A percentile compares a stretch with the other conserved stretches of the same genome.
phyloP scores from a whole-genome alignment of 2,888 invertebrate species.

The Nymphalis c-album region DNA sequence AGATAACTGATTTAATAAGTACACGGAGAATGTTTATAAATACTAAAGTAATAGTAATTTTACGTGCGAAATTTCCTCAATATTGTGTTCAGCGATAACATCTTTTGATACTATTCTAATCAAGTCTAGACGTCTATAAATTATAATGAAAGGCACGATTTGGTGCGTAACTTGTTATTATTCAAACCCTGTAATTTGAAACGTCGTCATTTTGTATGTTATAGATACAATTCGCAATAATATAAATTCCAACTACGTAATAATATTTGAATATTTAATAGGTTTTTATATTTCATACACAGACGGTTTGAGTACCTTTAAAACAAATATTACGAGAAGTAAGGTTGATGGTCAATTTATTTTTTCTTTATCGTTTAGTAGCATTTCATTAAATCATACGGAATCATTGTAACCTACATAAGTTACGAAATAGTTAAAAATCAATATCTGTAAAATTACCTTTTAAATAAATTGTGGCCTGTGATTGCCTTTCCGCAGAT shows the following conservation, averaged over 20 bases:
- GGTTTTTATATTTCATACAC: not conserved
- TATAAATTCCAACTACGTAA: not conserved
- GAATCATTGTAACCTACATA: too few species aligned
- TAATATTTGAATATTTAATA: not conserved
- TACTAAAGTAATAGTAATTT: too few species aligned
- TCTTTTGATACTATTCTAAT: not conserved
- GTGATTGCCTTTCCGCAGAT: too few species aligned
- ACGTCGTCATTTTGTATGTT: not conserved
- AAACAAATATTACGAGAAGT: not conserved
- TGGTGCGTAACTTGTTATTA: conserved; percentile 15
- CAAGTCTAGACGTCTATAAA: conserved; percentile 9
- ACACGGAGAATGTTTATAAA: too few species aligned
- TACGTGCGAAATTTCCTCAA: too few species aligned
- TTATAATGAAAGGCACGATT: conserved; percentile 7
- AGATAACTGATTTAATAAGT: too few species aligned
- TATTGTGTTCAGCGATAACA: not conserved
- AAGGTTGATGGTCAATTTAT: too few species aligned
- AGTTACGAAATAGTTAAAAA: too few species aligned
- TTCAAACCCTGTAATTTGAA: conserved; percentile 17
- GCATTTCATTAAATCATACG: too few species aligned
- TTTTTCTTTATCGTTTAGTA: too few species aligned
- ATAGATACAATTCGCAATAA: not conserved
- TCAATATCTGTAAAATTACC: too few species aligned
- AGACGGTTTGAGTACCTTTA: not conserved
- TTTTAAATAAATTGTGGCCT: too few species aligned